These are phyloP conservation scores for Neoniphon sammara DNA, from an alignment of 2,797 vertebrate species.

Conservation along the genomic window DNA sequence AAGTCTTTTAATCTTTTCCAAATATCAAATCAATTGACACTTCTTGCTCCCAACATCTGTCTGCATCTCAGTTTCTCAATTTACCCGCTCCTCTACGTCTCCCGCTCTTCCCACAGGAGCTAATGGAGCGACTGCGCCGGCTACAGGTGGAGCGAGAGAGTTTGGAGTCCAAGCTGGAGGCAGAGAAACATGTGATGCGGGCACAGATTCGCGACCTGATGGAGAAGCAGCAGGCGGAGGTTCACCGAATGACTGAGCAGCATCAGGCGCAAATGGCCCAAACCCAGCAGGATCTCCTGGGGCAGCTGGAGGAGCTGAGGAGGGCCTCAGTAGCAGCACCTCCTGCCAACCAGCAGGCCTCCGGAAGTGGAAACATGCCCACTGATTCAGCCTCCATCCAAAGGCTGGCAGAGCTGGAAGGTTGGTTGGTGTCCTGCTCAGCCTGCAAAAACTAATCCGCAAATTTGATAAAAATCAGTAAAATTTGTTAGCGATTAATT, in stretches of 20 bases:
- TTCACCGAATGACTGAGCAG: slow-evolving; percentile 77
- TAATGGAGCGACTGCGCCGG: slow-evolving; percentile 81
- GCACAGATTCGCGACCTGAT: slow-evolving; percentile 91
- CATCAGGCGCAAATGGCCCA: slow-evolving; percentile 83
- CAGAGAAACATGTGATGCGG: slow-evolving; percentile 93
- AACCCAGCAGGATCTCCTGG: slow-evolving; percentile 81
- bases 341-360: slow-evolving; percentile 37
- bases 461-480: too few relatives aligned
- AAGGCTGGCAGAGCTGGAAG: slow-evolving; percentile 85
- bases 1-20: not conserved
- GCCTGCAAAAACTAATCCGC: not conserved
- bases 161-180: slow-evolving; percentile 90
- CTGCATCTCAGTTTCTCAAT: not conserved
- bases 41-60: not conserved
- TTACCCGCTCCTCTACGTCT: not conserved
- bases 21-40: not conserved
- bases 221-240: slow-evolving; percentile 89
- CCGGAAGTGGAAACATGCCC: not conserved
- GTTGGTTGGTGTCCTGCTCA: slow-evolving; percentile 66
- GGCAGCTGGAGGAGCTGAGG: slow-evolving; percentile 80
- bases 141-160: slow-evolving; percentile 88
- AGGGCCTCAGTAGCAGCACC: slow-evolving; percentile 27
- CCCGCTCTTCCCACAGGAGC: slow-evolving; percentile 76
- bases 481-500: not conserved
- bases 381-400: slow-evolving; percentile 66